A percentile compares a stretch with the other conserved stretches of the same genome.
Conservation (phyloP, 2,888 invertebrate species). For the Myathropa florea region DNA sequence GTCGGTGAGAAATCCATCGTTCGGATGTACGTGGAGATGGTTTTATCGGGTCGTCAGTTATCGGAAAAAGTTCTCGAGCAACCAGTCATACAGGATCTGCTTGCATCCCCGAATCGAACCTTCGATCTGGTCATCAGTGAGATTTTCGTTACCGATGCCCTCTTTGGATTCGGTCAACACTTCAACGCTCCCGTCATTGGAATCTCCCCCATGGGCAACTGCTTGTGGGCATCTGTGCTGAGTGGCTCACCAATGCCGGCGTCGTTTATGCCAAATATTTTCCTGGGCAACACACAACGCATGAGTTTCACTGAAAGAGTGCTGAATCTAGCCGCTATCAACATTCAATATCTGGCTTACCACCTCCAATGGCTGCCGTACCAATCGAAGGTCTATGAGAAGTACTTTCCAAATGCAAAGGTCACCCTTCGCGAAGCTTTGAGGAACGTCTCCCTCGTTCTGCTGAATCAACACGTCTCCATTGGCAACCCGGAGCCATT, state of each 20-base stretch:
- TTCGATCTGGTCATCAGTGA: slow-evolving; percentile 48
- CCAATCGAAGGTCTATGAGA: slow-evolving; percentile 75
- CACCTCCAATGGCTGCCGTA: slow-evolving; percentile 75
- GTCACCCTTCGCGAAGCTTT: slow-evolving; percentile 74
- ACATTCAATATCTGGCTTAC: slow-evolving; percentile 73
- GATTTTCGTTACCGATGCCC: slow-evolving; percentile 28
- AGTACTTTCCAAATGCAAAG: slow-evolving; percentile 75
- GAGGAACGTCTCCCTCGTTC: slow-evolving; percentile 76
- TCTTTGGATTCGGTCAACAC: slow-evolving; percentile 31
- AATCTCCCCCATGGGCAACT: slow-evolving; percentile 23
- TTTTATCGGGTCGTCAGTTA: not conserved
- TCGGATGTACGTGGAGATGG: not conserved
- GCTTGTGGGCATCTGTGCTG: slow-evolving; percentile 3
- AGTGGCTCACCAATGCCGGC: slow-evolving; percentile 77
- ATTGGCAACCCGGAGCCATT: slow-evolving; percentile 75
- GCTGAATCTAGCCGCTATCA: slow-evolving; percentile 75
- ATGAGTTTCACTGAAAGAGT: slow-evolving; percentile 79
- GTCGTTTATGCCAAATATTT: slow-evolving; percentile 77
- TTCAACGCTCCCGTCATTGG: slow-evolving; percentile 40
- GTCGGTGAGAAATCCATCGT: not conserved
- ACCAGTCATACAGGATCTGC: slow-evolving; percentile 26
- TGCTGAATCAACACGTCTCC: slow-evolving; percentile 76
- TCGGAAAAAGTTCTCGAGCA: slow-evolving; percentile 34
- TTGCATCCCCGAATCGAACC: slow-evolving; percentile 12
- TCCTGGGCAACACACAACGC: slow-evolving; percentile 76